Percentiles rank a stretch among this genome's conserved stretches.
Conservation (phyloP, 1,140 invertebrate species). For the Trinorchestia longiramus region DNA sequence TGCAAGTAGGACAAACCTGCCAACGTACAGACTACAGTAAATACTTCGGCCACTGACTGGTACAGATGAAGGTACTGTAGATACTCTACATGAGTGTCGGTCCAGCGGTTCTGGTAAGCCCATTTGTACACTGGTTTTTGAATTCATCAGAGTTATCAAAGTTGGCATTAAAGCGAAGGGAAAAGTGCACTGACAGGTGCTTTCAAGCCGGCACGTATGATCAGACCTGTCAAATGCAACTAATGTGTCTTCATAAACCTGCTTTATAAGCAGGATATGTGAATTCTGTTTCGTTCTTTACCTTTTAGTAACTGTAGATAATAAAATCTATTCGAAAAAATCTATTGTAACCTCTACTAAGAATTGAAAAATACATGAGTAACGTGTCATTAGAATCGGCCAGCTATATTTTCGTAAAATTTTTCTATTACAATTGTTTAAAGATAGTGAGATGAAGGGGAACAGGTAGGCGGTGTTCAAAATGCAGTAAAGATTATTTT, state of each 20-base stretch:
- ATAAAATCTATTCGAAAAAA: neutral
- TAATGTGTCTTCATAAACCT: neutral
- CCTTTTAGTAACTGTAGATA: neutral
- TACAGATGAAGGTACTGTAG: no score
- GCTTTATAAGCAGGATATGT: neutral
- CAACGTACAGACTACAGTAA: no score
- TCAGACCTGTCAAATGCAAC: neutral
- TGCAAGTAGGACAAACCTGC: no score
- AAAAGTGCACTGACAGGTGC: neutral
- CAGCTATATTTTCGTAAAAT: no score
- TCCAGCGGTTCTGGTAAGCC: no score
- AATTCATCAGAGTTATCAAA: neutral
- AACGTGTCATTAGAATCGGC: neutral
- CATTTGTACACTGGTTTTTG: neutral
- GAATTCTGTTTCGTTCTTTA: neutral
- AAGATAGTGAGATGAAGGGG: neutral
- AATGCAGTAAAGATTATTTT: neutral
- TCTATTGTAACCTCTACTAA: neutral
- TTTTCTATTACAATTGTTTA: neutral
- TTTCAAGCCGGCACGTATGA: neutral
- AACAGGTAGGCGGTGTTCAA: neutral
- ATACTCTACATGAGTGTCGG: no score
- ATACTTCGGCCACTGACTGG: no score
- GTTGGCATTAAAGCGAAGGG: neutral
- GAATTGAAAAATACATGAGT: neutral